Percentiles rank a stretch among this genome's conserved stretches.
phyloP scores from a whole-genome alignment of 1,140 invertebrate genomes.

The Philotrypesis tridentata region DNA sequence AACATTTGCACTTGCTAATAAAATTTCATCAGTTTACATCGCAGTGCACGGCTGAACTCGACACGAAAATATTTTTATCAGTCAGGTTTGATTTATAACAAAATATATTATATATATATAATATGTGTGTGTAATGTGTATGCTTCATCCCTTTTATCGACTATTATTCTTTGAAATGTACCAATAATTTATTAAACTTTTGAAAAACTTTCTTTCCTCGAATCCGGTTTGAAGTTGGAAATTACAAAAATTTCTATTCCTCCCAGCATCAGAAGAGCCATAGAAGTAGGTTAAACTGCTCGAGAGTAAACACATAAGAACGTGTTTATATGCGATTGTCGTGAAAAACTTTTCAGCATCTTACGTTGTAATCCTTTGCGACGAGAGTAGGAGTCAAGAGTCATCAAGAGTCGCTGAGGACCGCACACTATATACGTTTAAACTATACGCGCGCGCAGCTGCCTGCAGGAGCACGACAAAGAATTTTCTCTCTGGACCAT shows the following conservation, averaged over 20 bases:
- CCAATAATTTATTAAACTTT: too few relatives aligned
- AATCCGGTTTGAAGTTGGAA: too few relatives aligned
- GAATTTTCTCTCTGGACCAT: conserved; percentile 5
- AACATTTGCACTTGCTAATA: background rate
- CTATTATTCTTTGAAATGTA: too few relatives aligned
- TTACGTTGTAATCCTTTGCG: background rate
- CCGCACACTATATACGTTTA: background rate
- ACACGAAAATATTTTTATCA: background rate
- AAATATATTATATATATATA: too few relatives aligned
- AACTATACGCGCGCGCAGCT: background rate
- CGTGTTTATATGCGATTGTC: background rate
- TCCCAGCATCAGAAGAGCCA: background rate
- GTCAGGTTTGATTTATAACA: too few relatives aligned
- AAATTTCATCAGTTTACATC: background rate
- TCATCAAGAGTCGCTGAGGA: background rate
- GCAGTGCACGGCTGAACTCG: conserved; percentile 6
- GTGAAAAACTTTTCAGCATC: background rate
- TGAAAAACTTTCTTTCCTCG: too few relatives aligned
- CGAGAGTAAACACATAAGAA: background rate
- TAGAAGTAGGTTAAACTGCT: background rate
- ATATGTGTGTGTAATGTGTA: too few relatives aligned
- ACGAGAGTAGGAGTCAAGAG: background rate
- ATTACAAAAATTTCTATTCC: background rate
- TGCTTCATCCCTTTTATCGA: too few relatives aligned
- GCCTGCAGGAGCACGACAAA: background rate